A percentile compares a stretch with the other conserved stretches of the same genome.
These are phyloP conservation scores for Oreochromis niloticus DNA, from an alignment of 2,113 vertebrate genomes.

Conservation along the genomic window DNA sequence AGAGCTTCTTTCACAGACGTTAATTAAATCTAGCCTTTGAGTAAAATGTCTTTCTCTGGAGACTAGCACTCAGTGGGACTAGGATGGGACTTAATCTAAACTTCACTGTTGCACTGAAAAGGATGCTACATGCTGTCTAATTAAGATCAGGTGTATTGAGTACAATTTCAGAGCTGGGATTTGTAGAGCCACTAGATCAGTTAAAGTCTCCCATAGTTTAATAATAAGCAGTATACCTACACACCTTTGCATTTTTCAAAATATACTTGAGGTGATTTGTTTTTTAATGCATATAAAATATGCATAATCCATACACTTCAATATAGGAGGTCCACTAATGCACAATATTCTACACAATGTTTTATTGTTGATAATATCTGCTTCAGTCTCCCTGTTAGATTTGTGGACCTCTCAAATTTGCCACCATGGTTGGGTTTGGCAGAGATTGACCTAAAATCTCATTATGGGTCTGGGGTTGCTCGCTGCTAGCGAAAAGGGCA, in stretches of 20 bases:
- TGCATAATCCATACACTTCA: background rate
- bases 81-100: background rate
- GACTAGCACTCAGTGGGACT: background rate
- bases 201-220: background rate
- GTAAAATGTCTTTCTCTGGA: constrained; percentile 14
- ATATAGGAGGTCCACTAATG: background rate
- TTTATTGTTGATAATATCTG: background rate
- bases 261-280: background rate
- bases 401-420: background rate
- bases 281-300: background rate
- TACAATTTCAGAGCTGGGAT: background rate
- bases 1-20: background rate
- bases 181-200: background rate
- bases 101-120: background rate
- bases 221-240: background rate
- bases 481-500: background rate
- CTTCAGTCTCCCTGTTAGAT: background rate
- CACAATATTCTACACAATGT: background rate
- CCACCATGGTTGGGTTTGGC: background rate
- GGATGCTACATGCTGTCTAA: background rate
- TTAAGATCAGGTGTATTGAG: background rate
- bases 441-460: background rate
- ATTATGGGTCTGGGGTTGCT: background rate
- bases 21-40: constrained; percentile 23
- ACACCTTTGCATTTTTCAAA: background rate